Conservation (phyloP, 2,113 vertebrate genomes). For the Amazona vittata region DNA sequence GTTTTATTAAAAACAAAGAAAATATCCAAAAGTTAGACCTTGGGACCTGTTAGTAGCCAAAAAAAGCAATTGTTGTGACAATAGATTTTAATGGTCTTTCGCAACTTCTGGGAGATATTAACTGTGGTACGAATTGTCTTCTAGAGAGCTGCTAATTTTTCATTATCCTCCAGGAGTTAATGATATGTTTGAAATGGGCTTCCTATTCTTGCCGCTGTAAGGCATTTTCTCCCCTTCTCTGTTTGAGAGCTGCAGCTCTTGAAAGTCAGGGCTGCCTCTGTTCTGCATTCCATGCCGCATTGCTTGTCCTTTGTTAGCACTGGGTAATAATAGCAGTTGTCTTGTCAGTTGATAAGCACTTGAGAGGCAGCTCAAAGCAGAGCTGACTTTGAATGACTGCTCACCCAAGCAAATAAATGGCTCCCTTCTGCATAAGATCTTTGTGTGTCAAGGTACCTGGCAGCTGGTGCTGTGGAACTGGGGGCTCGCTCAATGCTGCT, state of each 20-base stretch:
- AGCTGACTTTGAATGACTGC: neutral
- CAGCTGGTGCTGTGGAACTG: neutral
- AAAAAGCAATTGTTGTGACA: neutral
- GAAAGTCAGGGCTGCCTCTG: neutral
- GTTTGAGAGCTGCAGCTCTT: neutral
- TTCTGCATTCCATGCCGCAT: neutral
- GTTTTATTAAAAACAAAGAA: neutral
- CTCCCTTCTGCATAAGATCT: neutral
- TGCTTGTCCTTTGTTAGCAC: neutral
- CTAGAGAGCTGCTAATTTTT: neutral
- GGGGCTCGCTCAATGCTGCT: neutral
- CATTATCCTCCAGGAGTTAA: neutral
- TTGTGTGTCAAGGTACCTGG: neutral
- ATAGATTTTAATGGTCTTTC: neutral
- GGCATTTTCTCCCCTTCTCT: neutral
- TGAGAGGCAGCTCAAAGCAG: neutral
- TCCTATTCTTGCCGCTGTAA: neutral
- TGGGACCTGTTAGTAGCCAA: neutral
- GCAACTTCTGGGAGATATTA: neutral
- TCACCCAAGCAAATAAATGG: constrained; percentile 22
- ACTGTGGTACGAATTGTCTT: neutral
- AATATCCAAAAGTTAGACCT: neutral
- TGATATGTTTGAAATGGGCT: neutral
- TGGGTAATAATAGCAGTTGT: neutral
- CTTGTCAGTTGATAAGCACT: neutral